Base-by-base conservation (phyloP, 2,797 vertebrate species). In the Typhlichthys eigenmanni region DNA sequence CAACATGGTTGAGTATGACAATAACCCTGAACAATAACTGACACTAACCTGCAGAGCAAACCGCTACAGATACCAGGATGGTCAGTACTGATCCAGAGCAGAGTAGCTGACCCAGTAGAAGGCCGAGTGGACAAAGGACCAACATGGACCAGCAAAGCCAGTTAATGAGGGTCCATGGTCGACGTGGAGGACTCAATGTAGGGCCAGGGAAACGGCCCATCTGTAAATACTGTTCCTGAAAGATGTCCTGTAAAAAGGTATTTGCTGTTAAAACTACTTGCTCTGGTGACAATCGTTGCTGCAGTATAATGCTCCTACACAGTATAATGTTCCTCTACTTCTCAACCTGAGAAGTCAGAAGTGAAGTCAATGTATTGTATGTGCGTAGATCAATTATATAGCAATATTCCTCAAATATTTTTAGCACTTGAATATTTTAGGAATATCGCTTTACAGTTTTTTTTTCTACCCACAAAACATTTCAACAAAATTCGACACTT, bases 101-200 rank as follows among this genome's bases (percentile, higher is more conserved):
- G 74, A 95, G 75, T 78, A 95, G 88, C 70, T 85, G 93, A 61
- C 85, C 57, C 5, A 96, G 71, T 1, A 98, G 81, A 64, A 92
- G 90, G 80, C 92, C 89, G 17, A 98, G 90, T 0, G 95, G 96
- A 79, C 93, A 95, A n/a, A 97, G 91, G 60, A 96, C 87, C 81
- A 98, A 66, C 38, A 87, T 86, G 53, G 90, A 85, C 97, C 98
- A 98, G 87, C 95, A 93, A 10, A 98, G 64, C 95, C 95, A 96
- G 90, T 96, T 98, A 72, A 98, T 68, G 68, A 98, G 87, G 0
- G 93, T 57, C 96, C 95, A 96, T 46, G 90, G 93, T 32, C 92
- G 89, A 7, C 89, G 87, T 0, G 93, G 86, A 0, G 92, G 88
- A 10, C 67, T 87, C 49, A 84, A 49, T 7, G 78, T 81, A 0